These are phyloP conservation scores for Ateles fusciceps DNA, from an alignment of 2,797 vertebrate genomes.

Conservation along the genomic window DNA sequence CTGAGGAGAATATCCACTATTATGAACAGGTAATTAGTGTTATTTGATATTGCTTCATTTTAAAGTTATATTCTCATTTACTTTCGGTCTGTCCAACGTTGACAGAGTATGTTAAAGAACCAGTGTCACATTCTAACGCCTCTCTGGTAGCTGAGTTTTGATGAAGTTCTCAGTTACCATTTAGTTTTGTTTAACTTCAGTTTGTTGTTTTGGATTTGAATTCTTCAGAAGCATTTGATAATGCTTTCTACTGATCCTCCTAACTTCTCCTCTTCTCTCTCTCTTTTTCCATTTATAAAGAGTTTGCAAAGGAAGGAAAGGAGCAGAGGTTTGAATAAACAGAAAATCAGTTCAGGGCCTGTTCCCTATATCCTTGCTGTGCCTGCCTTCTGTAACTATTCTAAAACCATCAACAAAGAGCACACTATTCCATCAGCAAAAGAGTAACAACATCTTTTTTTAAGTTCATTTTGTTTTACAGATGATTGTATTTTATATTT, in stretches of 20 bases:
- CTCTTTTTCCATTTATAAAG: neutral
- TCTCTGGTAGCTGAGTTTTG: neutral
- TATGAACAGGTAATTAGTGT: slow-evolving; percentile 92
- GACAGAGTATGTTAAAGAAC: neutral
- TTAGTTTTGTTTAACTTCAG: neutral
- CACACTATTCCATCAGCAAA: neutral
- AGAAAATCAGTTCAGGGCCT: neutral
- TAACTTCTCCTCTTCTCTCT: neutral
- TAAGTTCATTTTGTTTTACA: neutral
- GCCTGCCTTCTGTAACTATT: neutral
- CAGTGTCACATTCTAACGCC: neutral
- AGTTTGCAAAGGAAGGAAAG: neutral
- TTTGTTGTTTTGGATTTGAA: neutral
- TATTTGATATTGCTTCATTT: neutral
- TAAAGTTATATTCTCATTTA: neutral
- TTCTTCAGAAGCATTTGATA: neutral
- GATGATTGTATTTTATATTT: neutral
- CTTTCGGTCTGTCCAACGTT: neutral
- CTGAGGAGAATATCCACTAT: slow-evolving; percentile 91
- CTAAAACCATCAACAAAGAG: too few relatives aligned
- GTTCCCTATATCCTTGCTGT: rapidly evolving
- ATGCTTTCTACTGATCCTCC: neutral
- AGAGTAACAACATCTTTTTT: neutral
- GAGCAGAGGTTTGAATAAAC: neutral
- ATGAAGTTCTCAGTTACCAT: too few relatives aligned